Evolutionary conservation across 2,113 vertebrate genomes (phyloP), one percentile per base, ranked within the genome.

Genomic region (Oryzias melastigma): DNA sequence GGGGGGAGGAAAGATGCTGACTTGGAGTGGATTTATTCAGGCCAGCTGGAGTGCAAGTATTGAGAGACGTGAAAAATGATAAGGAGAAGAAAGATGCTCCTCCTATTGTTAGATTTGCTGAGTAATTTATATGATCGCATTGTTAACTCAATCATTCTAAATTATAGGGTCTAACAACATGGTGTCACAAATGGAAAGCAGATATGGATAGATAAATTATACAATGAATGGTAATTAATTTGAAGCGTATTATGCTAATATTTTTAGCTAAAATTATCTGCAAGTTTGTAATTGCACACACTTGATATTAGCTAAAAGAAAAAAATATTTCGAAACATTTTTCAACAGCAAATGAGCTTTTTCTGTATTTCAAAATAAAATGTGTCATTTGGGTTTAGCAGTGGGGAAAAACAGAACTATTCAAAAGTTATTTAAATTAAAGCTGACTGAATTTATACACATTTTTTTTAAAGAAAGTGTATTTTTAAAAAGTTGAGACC

Each of bases 1-100:
- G 78, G 68, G 79, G 68, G 71, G 65, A 71, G 76, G 62, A 60
- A 59, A 64, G 35, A 45, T 74, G 56, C 50, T 25, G 27, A 27
- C 14, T 69, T 54, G 58, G 58, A 41, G 14, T 67, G 45, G 61
- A 77, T 80, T 58, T 63, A 79, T 79, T 65, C 24, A 52, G 48
- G 22, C 44, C 52, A n/a, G 58, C 43, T 35, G 7, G 68, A 40
- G 52, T 72, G 35, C 57, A 29, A 45, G 14, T 55, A 17, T 59
- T 41, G 52, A 27, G 45, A 63, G 20, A 10, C 12, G 15, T 40
- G 14, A 60, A 62, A 41, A 16, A 13, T 52, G 53, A 50, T 16
- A 44, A 25, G 5, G 44, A 52, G 43, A 49, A 13, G 8, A 45
- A 22, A 52, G 0, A 18, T 14, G 7, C 18, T 53, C 35, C 35